These are phyloP conservation scores for Coluber constrictor DNA, from an alignment of 2,797 vertebrate genomes.

Conservation along the genomic window DNA sequence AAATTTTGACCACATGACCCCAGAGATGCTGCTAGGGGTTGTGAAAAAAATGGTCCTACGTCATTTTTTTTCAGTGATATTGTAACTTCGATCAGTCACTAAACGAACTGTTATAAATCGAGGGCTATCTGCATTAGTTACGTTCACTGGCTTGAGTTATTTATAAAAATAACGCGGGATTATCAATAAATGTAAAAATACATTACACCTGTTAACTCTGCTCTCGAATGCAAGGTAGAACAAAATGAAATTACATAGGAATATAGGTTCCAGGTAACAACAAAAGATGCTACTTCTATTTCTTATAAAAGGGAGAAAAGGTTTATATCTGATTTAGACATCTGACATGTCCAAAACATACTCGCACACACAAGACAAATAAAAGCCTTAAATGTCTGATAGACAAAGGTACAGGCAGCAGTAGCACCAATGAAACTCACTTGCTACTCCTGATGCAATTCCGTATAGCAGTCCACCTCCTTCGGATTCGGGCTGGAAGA, in stretches of 20 bases:
- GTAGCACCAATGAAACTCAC: slow-evolving; percentile 73
- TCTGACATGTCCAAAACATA: neutral
- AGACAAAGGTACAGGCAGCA: neutral
- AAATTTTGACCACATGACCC: neutral
- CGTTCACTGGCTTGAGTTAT: neutral
- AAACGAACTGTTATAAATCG: neutral
- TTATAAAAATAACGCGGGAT: neutral
- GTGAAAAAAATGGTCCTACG: neutral
- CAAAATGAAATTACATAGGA: neutral
- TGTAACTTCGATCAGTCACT: neutral
- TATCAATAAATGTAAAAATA: neutral
- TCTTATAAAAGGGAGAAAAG: neutral
- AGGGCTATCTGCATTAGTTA: neutral
- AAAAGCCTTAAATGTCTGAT: rapidly evolving
- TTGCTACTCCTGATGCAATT: slow-evolving; percentile 94
- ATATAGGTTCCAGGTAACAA: neutral
- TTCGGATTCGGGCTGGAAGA: slow-evolving; percentile 85
- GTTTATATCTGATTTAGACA: neutral
- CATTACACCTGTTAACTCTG: neutral
- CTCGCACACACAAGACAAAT: neutral
- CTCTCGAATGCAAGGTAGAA: neutral
- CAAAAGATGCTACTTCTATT: neutral
- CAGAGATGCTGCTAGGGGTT: rapidly evolving
- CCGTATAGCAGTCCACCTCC: slow-evolving; percentile 91
- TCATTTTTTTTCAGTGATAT: neutral